These are phyloP conservation scores for Pentamera pediparva DNA, from an alignment of 53 echinoderm and acorn worm genomes.

Conservation along the genomic window DNA sequence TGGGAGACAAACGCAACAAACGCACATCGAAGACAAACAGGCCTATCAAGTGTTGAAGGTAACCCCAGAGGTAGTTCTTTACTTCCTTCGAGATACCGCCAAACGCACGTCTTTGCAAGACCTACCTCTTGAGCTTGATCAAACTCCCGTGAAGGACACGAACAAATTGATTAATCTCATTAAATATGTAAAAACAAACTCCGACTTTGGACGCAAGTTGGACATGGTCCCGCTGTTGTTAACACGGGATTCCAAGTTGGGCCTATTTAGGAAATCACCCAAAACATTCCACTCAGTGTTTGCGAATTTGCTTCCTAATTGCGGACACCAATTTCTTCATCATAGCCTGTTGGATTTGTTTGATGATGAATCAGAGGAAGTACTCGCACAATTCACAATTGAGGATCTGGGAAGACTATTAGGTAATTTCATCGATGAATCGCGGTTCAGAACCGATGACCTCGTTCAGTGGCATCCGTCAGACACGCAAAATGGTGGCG, in stretches of 20 bases:
- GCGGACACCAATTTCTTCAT: constrained; percentile 1
- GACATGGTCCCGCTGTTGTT: neutral
- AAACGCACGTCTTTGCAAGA: too few species aligned
- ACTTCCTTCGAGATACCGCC: neutral
- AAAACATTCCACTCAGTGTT: neutral
- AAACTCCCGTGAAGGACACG: neutral
- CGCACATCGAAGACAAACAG: too few species aligned
- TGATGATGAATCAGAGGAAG: neutral
- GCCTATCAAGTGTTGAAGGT: neutral
- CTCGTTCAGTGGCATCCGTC: neutral
- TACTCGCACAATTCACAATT: neutral
- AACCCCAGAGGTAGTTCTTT: neutral
- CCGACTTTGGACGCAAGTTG: neutral
- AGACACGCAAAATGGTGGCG: neutral
- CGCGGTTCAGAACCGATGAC: neutral
- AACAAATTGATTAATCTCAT: neutral
- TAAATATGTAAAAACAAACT: neutral
- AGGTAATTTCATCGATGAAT: neutral
- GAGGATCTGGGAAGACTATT: neutral
- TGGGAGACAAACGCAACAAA: neutral
- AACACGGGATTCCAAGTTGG: neutral
- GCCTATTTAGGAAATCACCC: neutral
- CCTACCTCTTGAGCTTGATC: neutral
- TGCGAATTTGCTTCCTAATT: neutral
- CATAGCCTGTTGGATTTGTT: neutral